phyloP scores from a whole-genome alignment of 2,113 vertebrate genomes.

The Balaeniceps rex region DNA sequence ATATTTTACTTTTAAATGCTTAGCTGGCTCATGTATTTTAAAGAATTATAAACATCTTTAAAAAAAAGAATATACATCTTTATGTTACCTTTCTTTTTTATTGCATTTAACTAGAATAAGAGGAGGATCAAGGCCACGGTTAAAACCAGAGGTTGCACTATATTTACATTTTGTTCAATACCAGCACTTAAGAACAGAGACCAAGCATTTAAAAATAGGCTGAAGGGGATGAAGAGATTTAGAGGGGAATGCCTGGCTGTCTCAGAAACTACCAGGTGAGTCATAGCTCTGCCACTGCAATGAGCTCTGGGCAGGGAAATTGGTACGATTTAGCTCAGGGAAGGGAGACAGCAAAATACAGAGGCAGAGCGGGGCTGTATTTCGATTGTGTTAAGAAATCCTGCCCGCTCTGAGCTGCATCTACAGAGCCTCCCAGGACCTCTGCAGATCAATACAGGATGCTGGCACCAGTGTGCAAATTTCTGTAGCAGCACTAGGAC shows the following conservation, averaged over 20 bases:
- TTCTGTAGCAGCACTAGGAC: neutral
- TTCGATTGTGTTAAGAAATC: neutral
- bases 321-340: neutral
- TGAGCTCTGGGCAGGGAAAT: neutral
- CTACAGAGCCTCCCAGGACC: neutral
- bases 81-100: slow-evolving; percentile 51
- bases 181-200: slow-evolving; percentile 21
- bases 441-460: neutral
- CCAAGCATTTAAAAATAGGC: slow-evolving; percentile 57
- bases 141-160: slow-evolving; percentile 23
- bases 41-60: slow-evolving; percentile 32
- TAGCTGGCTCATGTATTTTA: slow-evolving; percentile 53
- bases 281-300: neutral
- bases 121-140: slow-evolving; percentile 27
- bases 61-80: slow-evolving; percentile 11
- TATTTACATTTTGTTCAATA: slow-evolving; percentile 58
- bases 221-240: slow-evolving; percentile 58
- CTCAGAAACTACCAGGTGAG: slow-evolving; percentile 45
- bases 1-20: slow-evolving; percentile 69
- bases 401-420: neutral
- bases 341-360: neutral
- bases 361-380: neutral
- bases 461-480: neutral
- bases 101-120: slow-evolving; percentile 36
- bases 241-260: slow-evolving; percentile 54